phyloP scores from a whole-genome alignment of 2,888 invertebrate species.

The Callyntrura guangdongensis region DNA sequence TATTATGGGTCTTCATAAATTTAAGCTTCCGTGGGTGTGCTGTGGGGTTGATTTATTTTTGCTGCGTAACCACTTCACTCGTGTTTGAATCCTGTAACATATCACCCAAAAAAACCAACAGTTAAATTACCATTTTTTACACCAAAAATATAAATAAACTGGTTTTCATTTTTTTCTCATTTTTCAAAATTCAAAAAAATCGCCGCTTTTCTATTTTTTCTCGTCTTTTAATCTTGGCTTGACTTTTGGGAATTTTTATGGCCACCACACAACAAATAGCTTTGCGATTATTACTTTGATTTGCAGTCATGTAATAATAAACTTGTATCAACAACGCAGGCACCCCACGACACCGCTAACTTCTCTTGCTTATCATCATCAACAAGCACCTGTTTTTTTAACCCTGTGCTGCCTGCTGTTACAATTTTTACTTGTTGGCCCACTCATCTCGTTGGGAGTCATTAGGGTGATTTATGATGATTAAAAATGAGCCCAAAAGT shows the following conservation, averaged over 20 bases:
- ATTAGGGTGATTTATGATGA: conserved; percentile 36
- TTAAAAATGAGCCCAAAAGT: conserved; percentile 24
- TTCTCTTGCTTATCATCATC: too few relatives aligned
- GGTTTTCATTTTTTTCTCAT: background rate
- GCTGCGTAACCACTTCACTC: conserved; percentile 6
- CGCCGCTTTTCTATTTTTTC: background rate
- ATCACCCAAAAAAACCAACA: background rate
- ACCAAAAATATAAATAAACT: background rate
- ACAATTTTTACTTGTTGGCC: too few relatives aligned
- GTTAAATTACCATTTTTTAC: background rate
- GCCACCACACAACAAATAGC: background rate
- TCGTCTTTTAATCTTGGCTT: background rate
- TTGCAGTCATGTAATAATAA: too few relatives aligned
- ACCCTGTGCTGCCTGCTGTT: too few relatives aligned
- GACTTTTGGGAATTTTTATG: too few relatives aligned
- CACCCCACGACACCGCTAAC: too few relatives aligned
- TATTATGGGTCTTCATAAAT: background rate
- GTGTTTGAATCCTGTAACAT: conserved; percentile 16
- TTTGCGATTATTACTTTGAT: background rate
- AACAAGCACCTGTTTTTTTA: too few relatives aligned
- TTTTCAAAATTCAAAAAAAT: background rate
- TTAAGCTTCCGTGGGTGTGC: background rate
- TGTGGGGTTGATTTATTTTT: background rate
- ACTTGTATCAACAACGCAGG: too few relatives aligned
- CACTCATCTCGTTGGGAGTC: background rate